Conservation (phyloP, 2,113 vertebrate genomes). For the Pyrgilauda ruficollis region DNA sequence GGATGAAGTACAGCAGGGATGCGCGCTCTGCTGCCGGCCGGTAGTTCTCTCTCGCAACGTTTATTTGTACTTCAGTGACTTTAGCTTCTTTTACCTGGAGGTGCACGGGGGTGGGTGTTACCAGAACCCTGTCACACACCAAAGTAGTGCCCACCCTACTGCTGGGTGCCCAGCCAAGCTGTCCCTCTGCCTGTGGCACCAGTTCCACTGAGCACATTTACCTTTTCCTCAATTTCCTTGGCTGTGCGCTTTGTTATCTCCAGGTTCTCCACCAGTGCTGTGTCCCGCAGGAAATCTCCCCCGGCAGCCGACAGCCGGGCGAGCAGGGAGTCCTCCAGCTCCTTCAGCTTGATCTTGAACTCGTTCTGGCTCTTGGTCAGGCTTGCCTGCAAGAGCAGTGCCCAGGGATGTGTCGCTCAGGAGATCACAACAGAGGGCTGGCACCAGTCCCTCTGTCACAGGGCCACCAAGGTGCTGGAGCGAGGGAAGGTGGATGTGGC, state of each 20-base stretch:
- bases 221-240: slow-evolving; percentile 76
- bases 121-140: fast-evolving
- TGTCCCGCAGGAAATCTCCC: slow-evolving; percentile 73
- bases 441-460: neutral
- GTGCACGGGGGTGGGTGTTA: fast-evolving
- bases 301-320: slow-evolving; percentile 69
- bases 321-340: slow-evolving; percentile 76
- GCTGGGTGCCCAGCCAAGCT: fast-evolving
- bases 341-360: slow-evolving; percentile 78
- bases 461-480: fast-evolving
- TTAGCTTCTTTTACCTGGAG: slow-evolving; percentile 74
- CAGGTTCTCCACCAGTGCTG: slow-evolving; percentile 73
- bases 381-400: slow-evolving; percentile 29
- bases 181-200: neutral
- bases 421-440: neutral
- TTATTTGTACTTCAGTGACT: slow-evolving; percentile 72
- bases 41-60: slow-evolving; percentile 71
- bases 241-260: slow-evolving; percentile 76
- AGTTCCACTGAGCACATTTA: neutral
- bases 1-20: slow-evolving; percentile 76
- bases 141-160: neutral
- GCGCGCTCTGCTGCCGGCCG: slow-evolving; percentile 64
- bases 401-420: neutral
- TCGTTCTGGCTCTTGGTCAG: slow-evolving; percentile 79
- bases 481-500: neutral